phyloP scores from a whole-genome alignment of 2,797 vertebrate genomes.

The Pipistrellus pygmaeus region DNA sequence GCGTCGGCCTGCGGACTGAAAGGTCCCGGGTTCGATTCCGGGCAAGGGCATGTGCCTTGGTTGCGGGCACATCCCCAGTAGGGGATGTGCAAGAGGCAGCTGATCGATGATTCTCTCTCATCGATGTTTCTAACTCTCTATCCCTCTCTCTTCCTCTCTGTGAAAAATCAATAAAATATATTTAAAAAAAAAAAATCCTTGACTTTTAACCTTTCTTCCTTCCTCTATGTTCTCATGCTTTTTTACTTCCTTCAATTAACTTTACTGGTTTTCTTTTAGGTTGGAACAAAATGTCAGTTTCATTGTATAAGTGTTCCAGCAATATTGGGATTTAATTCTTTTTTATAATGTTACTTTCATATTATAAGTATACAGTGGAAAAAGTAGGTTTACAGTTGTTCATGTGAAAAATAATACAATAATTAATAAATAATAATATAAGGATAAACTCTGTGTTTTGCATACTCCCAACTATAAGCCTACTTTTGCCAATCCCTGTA shows the following conservation, averaged over 20 bases:
- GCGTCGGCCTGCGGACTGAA: too few species aligned
- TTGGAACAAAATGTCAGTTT: constrained; percentile 44
- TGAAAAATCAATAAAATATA: too few species aligned
- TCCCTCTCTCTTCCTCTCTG: too few species aligned
- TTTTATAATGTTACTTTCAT: constrained; percentile 21
- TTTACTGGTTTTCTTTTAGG: constrained; percentile 14
- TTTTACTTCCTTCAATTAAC: constrained; percentile 19
- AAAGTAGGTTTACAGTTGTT: neutral
- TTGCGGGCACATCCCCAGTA: too few species aligned
- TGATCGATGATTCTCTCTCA: too few species aligned
- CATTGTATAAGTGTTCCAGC: neutral
- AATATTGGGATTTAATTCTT: constrained; percentile 27
- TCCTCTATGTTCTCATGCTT: neutral
- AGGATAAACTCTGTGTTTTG: neutral
- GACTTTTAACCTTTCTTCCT: constrained; percentile 29
- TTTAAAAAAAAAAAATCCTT: neutral
- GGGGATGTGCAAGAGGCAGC: too few species aligned
- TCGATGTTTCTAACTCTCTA: too few species aligned
- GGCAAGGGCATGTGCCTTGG: too few species aligned
- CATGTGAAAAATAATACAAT: neutral
- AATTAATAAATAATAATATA: neutral
- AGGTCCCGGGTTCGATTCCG: too few species aligned
- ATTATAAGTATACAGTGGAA: neutral
- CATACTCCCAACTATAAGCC: neutral
- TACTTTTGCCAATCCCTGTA: neutral